A percentile compares a stretch with the other conserved stretches of the same genome.
phyloP scores from a whole-genome alignment of 2,113 vertebrate species.

The Syngnathus floridae region DNA sequence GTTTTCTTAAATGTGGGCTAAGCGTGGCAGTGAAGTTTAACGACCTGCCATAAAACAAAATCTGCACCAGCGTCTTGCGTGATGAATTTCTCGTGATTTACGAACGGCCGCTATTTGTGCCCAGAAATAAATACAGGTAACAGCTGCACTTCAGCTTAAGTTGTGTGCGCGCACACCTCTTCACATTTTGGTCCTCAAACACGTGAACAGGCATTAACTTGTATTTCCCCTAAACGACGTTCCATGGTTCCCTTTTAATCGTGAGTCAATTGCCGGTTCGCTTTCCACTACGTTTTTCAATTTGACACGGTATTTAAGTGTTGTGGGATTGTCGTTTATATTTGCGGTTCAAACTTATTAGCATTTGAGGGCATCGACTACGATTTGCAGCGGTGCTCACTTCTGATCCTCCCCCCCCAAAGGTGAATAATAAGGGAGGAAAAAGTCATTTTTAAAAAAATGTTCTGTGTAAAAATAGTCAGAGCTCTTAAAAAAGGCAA shows the following conservation, averaged over 20 bases:
- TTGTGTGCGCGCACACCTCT: background rate
- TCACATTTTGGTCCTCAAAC: background rate
- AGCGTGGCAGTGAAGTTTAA: background rate
- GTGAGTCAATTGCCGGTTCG: background rate
- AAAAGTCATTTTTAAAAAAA: background rate
- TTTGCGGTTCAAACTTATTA: background rate
- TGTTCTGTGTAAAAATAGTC: slow-evolving; percentile 2
- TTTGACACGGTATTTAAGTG: background rate
- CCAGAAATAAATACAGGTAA: background rate
- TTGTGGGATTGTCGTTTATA: background rate
- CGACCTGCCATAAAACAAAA: background rate
- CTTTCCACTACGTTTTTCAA: background rate
- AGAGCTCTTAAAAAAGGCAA: background rate
- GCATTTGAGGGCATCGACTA: background rate
- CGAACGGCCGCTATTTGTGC: background rate
- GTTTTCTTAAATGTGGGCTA: too few relatives aligned
- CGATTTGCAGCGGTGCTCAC: background rate
- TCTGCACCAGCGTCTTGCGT: too few relatives aligned
- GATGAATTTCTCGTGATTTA: background rate
- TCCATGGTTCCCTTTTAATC: background rate
- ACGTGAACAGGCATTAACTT: background rate
- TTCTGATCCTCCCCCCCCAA: background rate
- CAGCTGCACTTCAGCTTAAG: background rate
- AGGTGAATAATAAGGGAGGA: background rate
- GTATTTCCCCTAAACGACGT: background rate